Percentiles rank a stretch among this genome's conserved stretches.
phyloP scores from a whole-genome alignment of 2,888 invertebrate genomes.

The Branchellion lobata region DNA sequence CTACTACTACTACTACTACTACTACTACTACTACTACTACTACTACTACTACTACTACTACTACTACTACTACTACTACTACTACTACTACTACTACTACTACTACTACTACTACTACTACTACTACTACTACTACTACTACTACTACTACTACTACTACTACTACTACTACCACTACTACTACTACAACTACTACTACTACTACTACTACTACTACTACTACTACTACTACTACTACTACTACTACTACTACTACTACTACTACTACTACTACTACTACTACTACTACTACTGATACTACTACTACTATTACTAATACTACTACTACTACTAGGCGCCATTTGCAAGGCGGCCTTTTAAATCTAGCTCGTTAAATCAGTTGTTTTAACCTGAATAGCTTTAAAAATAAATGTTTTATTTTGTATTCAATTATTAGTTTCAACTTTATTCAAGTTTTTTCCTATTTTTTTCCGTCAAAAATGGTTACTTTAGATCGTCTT shows the following conservation, averaged over 20 bases:
- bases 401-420: too few relatives aligned
- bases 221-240: conserved; percentile 9
- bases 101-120: neutral
- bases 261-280: conserved; percentile 33
- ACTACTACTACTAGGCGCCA: too few relatives aligned
- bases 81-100: neutral
- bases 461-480: too few relatives aligned
- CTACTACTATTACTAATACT: too few relatives aligned
- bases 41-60: conserved; percentile 9
- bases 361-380: too few relatives aligned
- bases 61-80: neutral
- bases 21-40: neutral
- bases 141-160: conserved; percentile 42
- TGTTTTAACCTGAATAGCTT: too few relatives aligned
- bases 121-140: conserved; percentile 12
- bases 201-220: conserved; percentile 33
- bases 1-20: conserved; percentile 6
- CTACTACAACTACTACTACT: conserved; percentile 43
- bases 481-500: too few relatives aligned
- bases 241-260: conserved; percentile 9
- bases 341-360: too few relatives aligned
- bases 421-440: too few relatives aligned
- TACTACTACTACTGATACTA: too few relatives aligned
- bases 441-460: too few relatives aligned
- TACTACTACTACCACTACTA: conserved; percentile 43